A percentile compares a stretch with the other conserved stretches of the same genome.
Conservation (phyloP, 2,113 vertebrate genomes). For the Notothenia coriiceps region DNA sequence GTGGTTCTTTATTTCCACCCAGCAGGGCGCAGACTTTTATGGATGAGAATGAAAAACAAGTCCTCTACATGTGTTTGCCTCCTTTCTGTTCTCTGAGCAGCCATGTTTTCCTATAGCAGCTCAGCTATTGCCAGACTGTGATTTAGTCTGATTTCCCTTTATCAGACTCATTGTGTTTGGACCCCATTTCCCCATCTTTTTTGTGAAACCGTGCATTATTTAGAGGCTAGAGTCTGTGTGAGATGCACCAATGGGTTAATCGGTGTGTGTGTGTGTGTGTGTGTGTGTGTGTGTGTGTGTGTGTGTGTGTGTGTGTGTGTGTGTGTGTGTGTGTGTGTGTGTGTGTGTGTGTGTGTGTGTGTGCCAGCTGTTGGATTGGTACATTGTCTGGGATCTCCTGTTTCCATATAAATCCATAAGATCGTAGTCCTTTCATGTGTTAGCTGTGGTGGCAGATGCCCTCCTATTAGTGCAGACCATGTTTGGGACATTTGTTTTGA, state of each 20-base stretch:
- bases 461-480: not conserved
- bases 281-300: not conserved
- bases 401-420: not conserved
- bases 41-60: not conserved
- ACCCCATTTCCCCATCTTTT: not conserved
- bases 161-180: not conserved
- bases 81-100: not conserved
- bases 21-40: not conserved
- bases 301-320: not conserved
- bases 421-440: constrained; percentile 5
- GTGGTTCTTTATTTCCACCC: not conserved
- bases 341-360: not conserved
- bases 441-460: not conserved
- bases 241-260: not conserved
- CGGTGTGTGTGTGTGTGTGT: not conserved
- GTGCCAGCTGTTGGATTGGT: constrained; percentile 4
- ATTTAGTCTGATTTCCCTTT: not conserved
- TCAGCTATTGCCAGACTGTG: not conserved
- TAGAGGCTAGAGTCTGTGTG: not conserved
- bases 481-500: not conserved
- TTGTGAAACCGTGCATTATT: not conserved
- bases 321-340: not conserved
- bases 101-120: constrained; percentile 14
- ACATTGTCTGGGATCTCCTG: constrained; percentile 2
- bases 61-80: constrained; percentile 27